Evolutionary conservation across 2,797 vertebrate genomes (phyloP).

Genomic region (Alauda arvensis): DNA sequence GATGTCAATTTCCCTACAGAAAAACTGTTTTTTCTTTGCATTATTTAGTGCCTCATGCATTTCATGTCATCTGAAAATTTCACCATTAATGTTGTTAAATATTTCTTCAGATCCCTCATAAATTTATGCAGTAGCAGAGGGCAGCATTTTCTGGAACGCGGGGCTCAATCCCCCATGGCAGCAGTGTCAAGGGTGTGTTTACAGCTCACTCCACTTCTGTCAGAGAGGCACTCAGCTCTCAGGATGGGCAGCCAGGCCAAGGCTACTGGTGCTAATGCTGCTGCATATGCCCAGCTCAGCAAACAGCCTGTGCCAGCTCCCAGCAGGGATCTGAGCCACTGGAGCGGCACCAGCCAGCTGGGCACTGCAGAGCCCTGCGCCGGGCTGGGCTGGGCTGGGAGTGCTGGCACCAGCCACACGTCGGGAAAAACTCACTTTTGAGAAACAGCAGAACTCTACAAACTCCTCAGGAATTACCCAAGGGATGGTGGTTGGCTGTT

Average conservation of each 20-base stretch:
- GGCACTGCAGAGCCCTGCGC: fast-evolving
- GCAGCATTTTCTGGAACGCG: neutral
- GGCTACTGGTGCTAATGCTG: fast-evolving
- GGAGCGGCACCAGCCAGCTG: neutral
- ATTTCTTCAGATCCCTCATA: slow-evolving; percentile 28
- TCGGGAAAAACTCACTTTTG: fast-evolving
- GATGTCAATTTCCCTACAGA: slow-evolving; percentile 32
- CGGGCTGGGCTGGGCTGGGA: neutral
- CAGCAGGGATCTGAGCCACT: neutral
- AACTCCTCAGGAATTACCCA: neutral
- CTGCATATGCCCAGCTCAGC: neutral
- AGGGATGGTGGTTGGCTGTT: neutral
- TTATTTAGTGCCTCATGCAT: slow-evolving; percentile 44
- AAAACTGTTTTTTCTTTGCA: slow-evolving; percentile 27
- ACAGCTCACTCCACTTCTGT: neutral
- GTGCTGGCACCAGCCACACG: fast-evolving
- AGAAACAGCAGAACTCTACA: neutral
- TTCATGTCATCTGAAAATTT: slow-evolving; percentile 13
- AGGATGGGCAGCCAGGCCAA: neutral
- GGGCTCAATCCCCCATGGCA: neutral
- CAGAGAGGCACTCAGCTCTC: neutral
- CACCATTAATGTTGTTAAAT: neutral
- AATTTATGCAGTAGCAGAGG: slow-evolving; percentile 9
- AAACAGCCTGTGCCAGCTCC: neutral
- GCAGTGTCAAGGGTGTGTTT: neutral